A percentile compares a stretch with the other conserved stretches of the same genome.
Evolutionary conservation across 2,797 vertebrate species (phyloP).

Genomic region (Leucoraja ocellata): DNA sequence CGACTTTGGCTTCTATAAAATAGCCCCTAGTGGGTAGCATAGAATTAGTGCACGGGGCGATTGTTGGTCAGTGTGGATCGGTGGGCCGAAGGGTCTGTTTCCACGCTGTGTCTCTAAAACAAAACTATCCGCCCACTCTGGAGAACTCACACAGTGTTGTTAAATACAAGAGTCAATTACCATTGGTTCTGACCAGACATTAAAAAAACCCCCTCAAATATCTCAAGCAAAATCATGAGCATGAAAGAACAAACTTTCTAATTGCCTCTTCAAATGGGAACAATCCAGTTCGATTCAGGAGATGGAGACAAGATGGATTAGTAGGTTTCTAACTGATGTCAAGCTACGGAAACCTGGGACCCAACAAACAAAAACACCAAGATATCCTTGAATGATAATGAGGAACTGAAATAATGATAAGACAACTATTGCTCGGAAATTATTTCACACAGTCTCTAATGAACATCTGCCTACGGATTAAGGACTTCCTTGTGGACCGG

Average conservation of each 20-base stretch:
- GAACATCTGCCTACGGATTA: background rate
- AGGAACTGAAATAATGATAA: slow-evolving; percentile 31
- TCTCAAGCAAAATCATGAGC: background rate
- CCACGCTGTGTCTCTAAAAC: too few species aligned
- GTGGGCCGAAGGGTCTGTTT: too few species aligned
- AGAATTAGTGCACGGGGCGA: too few species aligned
- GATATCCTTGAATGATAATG: background rate
- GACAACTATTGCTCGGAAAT: slow-evolving; percentile 1
- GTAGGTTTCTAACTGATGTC: background rate
- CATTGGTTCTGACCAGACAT: background rate
- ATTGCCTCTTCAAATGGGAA: slow-evolving; percentile 5
- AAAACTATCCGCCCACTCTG: background rate
- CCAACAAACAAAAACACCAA: background rate
- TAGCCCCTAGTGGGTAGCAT: too few species aligned
- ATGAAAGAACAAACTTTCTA: background rate
- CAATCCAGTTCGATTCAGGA: slow-evolving; percentile 7
- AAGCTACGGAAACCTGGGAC: background rate
- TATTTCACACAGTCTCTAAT: slow-evolving; percentile 10
- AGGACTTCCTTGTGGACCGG: too few species aligned
- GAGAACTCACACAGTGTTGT: background rate
- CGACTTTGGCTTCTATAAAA: too few species aligned
- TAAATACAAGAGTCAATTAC: background rate
- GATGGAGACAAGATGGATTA: slow-evolving; percentile 1
- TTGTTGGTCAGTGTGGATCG: too few species aligned
- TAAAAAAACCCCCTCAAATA: background rate